Evolutionary conservation across 2,113 vertebrate genomes (phyloP).

Genomic region (Aspiorhynchus laticeps): DNA sequence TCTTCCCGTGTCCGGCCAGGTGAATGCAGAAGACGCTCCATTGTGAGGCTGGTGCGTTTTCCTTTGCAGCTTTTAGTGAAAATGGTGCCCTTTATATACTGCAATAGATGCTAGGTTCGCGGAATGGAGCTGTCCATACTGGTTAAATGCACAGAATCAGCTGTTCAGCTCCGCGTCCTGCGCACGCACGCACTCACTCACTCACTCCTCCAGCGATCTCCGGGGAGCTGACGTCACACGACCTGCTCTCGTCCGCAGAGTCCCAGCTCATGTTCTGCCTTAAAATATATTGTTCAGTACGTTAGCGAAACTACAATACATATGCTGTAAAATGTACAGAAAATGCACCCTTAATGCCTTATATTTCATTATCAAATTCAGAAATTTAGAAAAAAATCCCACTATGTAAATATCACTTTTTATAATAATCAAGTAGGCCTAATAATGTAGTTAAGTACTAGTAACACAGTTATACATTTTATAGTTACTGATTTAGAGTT

Average conservation of each 20-base stretch:
- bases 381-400: too few species aligned
- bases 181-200: background rate
- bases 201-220: background rate
- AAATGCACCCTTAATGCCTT: background rate
- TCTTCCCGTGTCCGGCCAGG: constrained; percentile 39
- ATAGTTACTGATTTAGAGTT: too few species aligned
- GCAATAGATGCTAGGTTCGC: constrained; percentile 62
- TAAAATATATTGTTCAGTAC: background rate
- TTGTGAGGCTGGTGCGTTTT: constrained; percentile 47
- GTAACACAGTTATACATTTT: too few species aligned
- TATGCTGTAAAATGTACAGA: background rate
- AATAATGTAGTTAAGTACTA: background rate
- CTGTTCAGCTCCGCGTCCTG: constrained; percentile 42
- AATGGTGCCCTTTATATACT: constrained; percentile 55
- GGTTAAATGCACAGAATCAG: constrained; percentile 68
- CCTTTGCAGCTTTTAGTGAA: constrained; percentile 1
- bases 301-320: background rate
- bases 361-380: background rate
- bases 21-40: constrained; percentile 56
- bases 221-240: background rate
- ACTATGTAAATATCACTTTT: background rate
- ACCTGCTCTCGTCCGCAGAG: background rate
- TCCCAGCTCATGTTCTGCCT: background rate
- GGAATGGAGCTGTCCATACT: constrained; percentile 68
- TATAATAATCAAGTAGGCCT: background rate